Conservation (phyloP, 2,113 vertebrate genomes). For the Ciconia maguari region DNA sequence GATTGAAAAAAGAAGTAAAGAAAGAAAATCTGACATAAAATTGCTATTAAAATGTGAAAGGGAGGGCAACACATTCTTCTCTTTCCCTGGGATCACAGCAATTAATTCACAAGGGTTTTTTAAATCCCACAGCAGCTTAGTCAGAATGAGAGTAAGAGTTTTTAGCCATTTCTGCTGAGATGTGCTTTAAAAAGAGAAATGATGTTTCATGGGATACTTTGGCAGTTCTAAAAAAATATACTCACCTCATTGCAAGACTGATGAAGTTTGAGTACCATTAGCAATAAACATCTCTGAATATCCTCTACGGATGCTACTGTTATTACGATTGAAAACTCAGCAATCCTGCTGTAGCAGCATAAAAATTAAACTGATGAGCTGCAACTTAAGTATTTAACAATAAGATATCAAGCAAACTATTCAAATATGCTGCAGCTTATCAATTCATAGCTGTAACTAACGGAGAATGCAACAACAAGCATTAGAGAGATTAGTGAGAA, state of each 20-base stretch:
- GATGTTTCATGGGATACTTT: background rate
- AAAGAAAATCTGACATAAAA: background rate
- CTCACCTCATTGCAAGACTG: background rate
- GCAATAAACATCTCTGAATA: background rate
- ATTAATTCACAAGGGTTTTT: background rate
- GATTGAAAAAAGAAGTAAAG: background rate
- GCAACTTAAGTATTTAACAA: background rate
- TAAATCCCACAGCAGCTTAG: background rate
- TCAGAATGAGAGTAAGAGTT: background rate
- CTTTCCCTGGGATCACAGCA: background rate
- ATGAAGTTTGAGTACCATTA: slow-evolving; percentile 10
- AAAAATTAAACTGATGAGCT: slow-evolving; percentile 53
- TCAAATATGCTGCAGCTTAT: background rate
- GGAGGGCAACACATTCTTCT: background rate
- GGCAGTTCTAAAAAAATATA: background rate
- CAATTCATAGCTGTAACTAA: slow-evolving; percentile 1
- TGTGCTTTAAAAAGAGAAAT: background rate
- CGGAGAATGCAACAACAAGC: background rate
- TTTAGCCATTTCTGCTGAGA: background rate
- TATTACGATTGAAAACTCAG: background rate
- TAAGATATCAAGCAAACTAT: background rate
- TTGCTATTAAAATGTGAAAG: background rate
- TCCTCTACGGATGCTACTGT: background rate
- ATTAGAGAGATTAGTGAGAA: background rate
- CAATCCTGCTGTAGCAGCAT: background rate